Evolutionary conservation across 2,888 invertebrate genomes (phyloP).

Genomic region (Epinotia brunnichana): DNA sequence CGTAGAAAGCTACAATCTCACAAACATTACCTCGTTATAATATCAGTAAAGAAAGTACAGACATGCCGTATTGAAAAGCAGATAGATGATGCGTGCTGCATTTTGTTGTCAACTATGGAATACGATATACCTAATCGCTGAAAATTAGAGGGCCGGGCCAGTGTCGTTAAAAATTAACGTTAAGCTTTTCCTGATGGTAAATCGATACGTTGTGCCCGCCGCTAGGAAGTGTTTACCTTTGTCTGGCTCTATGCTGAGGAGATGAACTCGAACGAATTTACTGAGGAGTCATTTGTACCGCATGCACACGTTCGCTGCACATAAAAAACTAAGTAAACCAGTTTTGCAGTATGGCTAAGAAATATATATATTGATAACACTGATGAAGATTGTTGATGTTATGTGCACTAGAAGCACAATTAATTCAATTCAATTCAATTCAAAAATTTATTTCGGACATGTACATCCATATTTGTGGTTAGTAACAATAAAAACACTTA

Average conservation of each 20-base stretch:
- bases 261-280: background rate
- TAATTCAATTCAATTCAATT: too few relatives aligned
- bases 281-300: background rate
- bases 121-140: conserved; percentile 65
- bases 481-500: too few relatives aligned
- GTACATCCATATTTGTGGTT: too few relatives aligned
- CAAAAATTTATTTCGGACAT: too few relatives aligned
- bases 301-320: background rate
- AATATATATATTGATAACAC: too few relatives aligned
- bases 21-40: too few relatives aligned
- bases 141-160: conserved; percentile 68
- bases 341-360: background rate
- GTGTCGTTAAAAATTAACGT: conserved; percentile 76
- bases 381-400: too few relatives aligned
- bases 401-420: too few relatives aligned
- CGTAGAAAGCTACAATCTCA: too few relatives aligned
- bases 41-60: background rate
- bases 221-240: conserved; percentile 16
- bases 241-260: conserved; percentile 27
- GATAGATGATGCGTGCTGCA: conserved; percentile 52
- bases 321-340: background rate
- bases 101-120: conserved; percentile 60
- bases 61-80: background rate
- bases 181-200: conserved; percentile 69
- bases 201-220: conserved; percentile 63